Conservation (phyloP, 2,888 invertebrate genomes). For the Zelleria hepariella region DNA sequence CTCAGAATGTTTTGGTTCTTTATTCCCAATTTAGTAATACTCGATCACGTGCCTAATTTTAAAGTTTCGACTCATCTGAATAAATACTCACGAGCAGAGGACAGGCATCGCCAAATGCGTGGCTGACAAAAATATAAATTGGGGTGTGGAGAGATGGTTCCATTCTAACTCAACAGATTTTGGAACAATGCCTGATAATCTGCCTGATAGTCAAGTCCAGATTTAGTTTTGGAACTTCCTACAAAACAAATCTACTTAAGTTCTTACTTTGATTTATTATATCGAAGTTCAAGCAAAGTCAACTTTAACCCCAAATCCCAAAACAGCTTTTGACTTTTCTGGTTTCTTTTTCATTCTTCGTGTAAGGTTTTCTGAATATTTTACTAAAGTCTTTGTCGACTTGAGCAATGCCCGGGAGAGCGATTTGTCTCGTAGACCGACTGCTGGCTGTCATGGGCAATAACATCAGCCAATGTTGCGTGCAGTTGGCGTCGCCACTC, state of each 20-base stretch:
- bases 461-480: slow-evolving; percentile 62
- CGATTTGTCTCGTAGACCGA: slow-evolving; percentile 32
- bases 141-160: slow-evolving; percentile 6
- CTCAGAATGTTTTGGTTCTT: background rate
- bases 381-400: background rate
- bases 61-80: slow-evolving; percentile 54
- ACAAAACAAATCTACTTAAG: too few relatives aligned
- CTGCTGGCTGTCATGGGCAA: slow-evolving; percentile 56
- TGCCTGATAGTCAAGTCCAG: too few relatives aligned
- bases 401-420: slow-evolving; percentile 15
- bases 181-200: too few relatives aligned
- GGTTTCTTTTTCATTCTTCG: too few relatives aligned
- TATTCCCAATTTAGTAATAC: slow-evolving; percentile 6
- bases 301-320: too few relatives aligned
- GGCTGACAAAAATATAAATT: slow-evolving; percentile 53
- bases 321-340: too few relatives aligned
- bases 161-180: background rate
- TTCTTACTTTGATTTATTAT: too few relatives aligned
- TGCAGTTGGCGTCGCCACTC: slow-evolving; percentile 53
- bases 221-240: too few relatives aligned
- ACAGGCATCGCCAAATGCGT: slow-evolving; percentile 20
- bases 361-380: too few relatives aligned
- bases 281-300: too few relatives aligned
- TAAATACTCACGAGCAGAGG: slow-evolving; percentile 47
- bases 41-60: slow-evolving; percentile 50